These are phyloP conservation scores for Coenonympha arcania DNA, from an alignment of 2,888 invertebrate genomes.

Conservation along the genomic window DNA sequence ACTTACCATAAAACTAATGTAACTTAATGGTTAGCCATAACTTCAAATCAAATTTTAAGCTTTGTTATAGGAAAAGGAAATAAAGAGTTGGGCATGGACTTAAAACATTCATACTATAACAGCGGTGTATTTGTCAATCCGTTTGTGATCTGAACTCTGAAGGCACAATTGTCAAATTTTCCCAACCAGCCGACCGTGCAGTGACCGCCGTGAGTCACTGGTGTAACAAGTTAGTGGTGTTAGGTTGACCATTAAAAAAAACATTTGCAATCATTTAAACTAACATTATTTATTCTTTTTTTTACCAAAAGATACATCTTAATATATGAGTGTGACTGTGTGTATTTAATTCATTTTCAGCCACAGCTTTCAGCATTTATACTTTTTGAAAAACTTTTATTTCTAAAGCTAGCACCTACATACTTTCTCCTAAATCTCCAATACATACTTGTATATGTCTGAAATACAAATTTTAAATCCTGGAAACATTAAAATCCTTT, in stretches of 20 bases:
- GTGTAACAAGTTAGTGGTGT: conserved; percentile 17
- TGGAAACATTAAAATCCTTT: no score
- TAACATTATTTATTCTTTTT: not conserved
- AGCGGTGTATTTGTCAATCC: not conserved
- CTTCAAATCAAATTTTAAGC: no score
- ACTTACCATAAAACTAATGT: no score
- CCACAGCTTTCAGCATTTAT: no score
- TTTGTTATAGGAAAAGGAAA: no score
- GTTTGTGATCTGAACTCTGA: conserved; percentile 26
- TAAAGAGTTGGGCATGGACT: no score
- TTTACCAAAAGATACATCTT: not conserved
- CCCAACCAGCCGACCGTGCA: conserved; percentile 62
- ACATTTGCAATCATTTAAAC: not conserved
- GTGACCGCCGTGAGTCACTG: conserved; percentile 54
- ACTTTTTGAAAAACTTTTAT: no score
- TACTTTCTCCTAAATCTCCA: no score
- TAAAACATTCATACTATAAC: not conserved
- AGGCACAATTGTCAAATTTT: conserved; percentile 56
- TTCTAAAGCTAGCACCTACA: no score
- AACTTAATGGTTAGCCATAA: no score
- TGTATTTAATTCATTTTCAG: not conserved
- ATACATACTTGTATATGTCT: no score
- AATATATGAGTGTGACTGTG: not conserved
- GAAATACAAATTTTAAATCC: no score
- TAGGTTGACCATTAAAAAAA: conserved; percentile 6